Conservation (phyloP, 2,113 vertebrate species). For the Pterophyllum scalare region DNA sequence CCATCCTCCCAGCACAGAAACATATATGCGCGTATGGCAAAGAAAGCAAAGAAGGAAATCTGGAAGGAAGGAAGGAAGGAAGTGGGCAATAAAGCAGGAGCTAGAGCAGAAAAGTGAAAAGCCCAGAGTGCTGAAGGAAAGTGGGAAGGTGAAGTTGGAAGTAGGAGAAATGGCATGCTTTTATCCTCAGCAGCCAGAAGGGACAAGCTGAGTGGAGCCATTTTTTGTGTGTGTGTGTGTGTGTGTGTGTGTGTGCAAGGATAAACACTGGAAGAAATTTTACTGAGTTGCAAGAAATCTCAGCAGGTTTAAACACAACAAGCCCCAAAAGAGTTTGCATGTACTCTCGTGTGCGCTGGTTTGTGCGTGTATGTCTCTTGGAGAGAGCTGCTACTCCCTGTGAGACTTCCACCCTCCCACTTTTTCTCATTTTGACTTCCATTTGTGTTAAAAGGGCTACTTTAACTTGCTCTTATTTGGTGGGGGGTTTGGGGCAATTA, state of each 20-base stretch:
- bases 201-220: constrained; percentile 43
- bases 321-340: constrained; percentile 33
- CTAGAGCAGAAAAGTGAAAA: constrained; percentile 16
- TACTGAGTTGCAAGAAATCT: constrained; percentile 50
- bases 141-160: constrained; percentile 29
- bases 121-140: constrained; percentile 11
- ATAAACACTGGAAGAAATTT: constrained; percentile 58
- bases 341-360: constrained; percentile 20
- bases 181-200: constrained; percentile 59
- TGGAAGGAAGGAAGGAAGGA: constrained; percentile 13
- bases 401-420: constrained; percentile 29
- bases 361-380: constrained; percentile 26
- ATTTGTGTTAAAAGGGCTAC: constrained; percentile 37
- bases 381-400: constrained; percentile 12
- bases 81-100: not conserved
- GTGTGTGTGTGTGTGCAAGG: not conserved
- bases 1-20: not conserved
- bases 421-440: constrained; percentile 31
- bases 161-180: constrained; percentile 46
- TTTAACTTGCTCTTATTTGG: constrained; percentile 36
- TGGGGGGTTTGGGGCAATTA: constrained; percentile 30
- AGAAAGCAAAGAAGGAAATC: not conserved
- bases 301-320: constrained; percentile 49
- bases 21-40: not conserved
- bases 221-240: no score